Evolutionary conservation across 2,113 vertebrate genomes (phyloP).

Genomic region (Pseudolaguvia tuberculata): DNA sequence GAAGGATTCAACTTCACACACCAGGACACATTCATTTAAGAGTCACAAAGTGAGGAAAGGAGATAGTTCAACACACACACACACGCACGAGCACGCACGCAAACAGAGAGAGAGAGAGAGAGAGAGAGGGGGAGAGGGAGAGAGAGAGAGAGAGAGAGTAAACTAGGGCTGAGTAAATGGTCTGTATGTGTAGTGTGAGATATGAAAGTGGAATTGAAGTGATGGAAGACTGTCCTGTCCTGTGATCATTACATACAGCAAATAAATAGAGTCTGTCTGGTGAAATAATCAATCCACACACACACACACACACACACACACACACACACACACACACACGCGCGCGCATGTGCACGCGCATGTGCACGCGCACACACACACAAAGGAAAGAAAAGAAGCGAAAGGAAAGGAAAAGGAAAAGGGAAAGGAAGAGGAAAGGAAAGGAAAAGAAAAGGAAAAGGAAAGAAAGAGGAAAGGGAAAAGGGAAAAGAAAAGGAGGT

Average conservation of each 20-base stretch:
- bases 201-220: background rate
- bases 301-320: too few species aligned
- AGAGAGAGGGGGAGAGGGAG: too few species aligned
- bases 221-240: background rate
- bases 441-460: background rate
- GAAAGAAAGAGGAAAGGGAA: background rate
- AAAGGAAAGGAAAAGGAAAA: too few species aligned
- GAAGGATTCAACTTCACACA: conserved; percentile 54
- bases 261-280: background rate
- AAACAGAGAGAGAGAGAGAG: too few species aligned
- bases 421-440: background rate
- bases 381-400: background rate
- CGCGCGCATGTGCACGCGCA: too few species aligned
- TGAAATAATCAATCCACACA: background rate
- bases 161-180: background rate
- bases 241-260: background rate
- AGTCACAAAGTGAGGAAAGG: conserved; percentile 44
- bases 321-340: too few species aligned
- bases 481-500: background rate
- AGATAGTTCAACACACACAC: background rate
- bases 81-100: background rate
- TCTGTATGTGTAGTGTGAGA: background rate
- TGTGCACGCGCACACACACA: too few species aligned
- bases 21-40: conserved; percentile 43
- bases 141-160: too few species aligned